Percentiles rank a stretch among this genome's conserved stretches.
Conservation (phyloP, 2,888 invertebrate species). For the Arctia plantaginis region DNA sequence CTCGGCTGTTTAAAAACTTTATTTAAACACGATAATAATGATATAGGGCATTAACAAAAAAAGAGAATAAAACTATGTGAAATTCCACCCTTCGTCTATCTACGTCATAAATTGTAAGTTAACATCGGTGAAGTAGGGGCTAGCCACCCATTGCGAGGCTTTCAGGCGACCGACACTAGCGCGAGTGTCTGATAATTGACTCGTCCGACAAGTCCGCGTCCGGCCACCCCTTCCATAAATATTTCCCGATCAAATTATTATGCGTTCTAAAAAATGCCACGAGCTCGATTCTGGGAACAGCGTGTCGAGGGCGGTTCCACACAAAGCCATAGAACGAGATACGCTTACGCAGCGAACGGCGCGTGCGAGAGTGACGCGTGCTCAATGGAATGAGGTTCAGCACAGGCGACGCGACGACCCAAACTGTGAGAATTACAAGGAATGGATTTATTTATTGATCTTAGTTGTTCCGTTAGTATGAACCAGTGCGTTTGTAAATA, state of each 20-base stretch:
- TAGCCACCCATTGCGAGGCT: conserved; percentile 80
- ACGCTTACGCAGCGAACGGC: conserved; percentile 41
- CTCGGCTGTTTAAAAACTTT: conserved; percentile 52
- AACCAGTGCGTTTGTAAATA: conserved; percentile 65
- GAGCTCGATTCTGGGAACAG: conserved; percentile 80
- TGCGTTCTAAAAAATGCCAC: conserved; percentile 84
- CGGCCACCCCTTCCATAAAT: conserved; percentile 85
- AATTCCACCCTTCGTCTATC: conserved; percentile 73
- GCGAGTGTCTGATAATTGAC: conserved; percentile 80
- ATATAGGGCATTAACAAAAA: conserved; percentile 56
- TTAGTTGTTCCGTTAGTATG: conserved; percentile 80
- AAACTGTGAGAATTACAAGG: conserved; percentile 84
- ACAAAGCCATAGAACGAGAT: conserved; percentile 75
- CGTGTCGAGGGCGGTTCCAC: conserved; percentile 79
- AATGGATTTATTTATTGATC: conserved; percentile 85
- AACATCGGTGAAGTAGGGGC: conserved; percentile 65
- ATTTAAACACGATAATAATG: conserved; percentile 57
- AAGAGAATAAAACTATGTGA: conserved; percentile 69
- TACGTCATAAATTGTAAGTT: conserved; percentile 76
- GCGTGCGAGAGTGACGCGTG: conserved; percentile 66
- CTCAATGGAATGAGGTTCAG: conserved; percentile 82
- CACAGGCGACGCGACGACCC: conserved; percentile 68
- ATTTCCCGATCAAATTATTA: conserved; percentile 87
- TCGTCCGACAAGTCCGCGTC: conserved; percentile 77
- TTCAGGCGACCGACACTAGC: conserved; percentile 70